Evolutionary conservation across 2,113 vertebrate species (phyloP), one percentile per base, ranked within the genome.

Genomic region (Notothenia coriiceps): DNA sequence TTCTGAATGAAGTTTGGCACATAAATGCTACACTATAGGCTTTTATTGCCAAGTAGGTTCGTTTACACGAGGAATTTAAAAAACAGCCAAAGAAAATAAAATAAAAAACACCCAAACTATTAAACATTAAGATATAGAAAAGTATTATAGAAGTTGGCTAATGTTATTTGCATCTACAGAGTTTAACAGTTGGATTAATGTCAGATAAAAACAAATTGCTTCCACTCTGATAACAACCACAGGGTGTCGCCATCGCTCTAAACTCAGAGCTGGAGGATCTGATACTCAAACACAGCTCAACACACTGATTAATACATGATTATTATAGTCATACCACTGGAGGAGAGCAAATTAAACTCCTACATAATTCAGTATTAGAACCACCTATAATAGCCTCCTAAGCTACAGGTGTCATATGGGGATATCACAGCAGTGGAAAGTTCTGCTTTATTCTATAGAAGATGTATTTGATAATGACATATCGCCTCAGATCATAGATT

Each of bases 221-320:
- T 73, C 7, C 18, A 18, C 4, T 51, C 22, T 56, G 55, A 40
- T 8, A 15, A 1, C 25, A 10, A 29, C 79, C 90, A 86, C 85
- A 54, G 86, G 88, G 56, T 79, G 90, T 77, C 86, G 22, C 50
- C 43, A 54, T 33, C 78, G 77, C n/a, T 75, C 66, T 15, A 43
- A 44, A 1, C 5, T 70, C 60, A 0, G 20, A 65, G 13, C 10
- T 15, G 15, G 10, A 44, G 35, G 44, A 57, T 12, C 46, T 54
- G 44, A 22, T 2, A 3, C 59, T 44, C 17, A 17, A 33, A 43
- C 3, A 10, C 4, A 47, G 17, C 20, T n/a, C 52, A 29, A 29
- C 4, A 10, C 67, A 40, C 33, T 54, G 20, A 47, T 49, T 64
- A 29, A 57, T 12, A 33, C 17, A 59, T 66, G 40, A 14, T 43